Percentiles rank a stretch among this genome's conserved stretches.
These are phyloP conservation scores for Xiphias gladius DNA, from an alignment of 2,113 vertebrate species.

Conservation along the genomic window DNA sequence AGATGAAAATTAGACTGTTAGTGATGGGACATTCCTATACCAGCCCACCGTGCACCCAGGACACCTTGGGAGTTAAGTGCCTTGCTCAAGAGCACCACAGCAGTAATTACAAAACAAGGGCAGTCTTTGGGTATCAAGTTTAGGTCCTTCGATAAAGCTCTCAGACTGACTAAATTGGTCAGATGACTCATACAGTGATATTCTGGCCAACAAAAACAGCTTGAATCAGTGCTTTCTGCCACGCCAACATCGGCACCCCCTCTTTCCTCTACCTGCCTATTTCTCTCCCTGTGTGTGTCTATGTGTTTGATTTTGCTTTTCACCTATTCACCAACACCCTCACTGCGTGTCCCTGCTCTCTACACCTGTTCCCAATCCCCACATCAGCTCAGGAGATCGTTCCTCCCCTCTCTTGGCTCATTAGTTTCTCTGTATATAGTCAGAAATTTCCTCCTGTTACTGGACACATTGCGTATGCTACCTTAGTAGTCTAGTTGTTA, in stretches of 20 bases:
- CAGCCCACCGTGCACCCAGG: not conserved
- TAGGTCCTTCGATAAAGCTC: not conserved
- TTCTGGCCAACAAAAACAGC: not conserved
- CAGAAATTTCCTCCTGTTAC: not conserved
- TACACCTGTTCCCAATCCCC: conserved; percentile 28
- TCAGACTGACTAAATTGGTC: not conserved
- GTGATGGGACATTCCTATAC: not conserved
- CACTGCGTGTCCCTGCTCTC: not conserved
- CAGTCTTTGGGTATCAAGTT: not conserved
- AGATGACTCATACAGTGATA: not conserved
- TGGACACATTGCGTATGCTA: not conserved
- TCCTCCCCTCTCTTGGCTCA: conserved; percentile 2
- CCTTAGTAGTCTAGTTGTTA: not conserved
- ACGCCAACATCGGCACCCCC: conserved; percentile 6
- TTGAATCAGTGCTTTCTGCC: not conserved
- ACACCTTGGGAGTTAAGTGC: not conserved
- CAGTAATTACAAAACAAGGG: not conserved
- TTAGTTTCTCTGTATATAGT: conserved; percentile 7
- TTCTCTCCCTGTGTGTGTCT: not conserved
- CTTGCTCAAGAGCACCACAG: not conserved
- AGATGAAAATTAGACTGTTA: not conserved
- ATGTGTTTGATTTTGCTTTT: conserved; percentile 14
- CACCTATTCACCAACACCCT: conserved; percentile 15
- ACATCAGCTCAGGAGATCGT: not conserved
- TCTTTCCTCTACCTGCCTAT: not conserved